Base-by-base conservation (phyloP, 35 echinoderm and acorn worm genomes). In the Lytechinus variegatus region DNA sequence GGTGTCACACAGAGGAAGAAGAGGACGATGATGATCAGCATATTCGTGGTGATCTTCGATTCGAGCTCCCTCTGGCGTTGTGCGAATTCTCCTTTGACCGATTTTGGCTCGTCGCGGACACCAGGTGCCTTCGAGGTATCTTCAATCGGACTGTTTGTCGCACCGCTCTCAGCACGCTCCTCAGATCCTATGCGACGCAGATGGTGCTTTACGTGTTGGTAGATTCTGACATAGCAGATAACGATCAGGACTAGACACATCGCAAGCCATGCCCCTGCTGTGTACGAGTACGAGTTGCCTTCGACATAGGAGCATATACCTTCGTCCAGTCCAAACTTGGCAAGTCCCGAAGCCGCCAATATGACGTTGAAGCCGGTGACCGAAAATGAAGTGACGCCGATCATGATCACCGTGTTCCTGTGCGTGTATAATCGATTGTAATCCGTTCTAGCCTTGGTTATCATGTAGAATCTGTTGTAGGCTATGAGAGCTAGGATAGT, bases 391-490 rank as follows among this genome's bases (percentile, higher is more conserved):
- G 16, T 9, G 10, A 54, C 2, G 29, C 6, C 54, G 4, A 95
- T 14, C 94, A 95, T 95, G 1, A 87, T 27, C 28, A 9, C 19
- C 33, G 87, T 79, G 1, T 95, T 86, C 28, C 94, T 51, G n/a
- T 6, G 86, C 16, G 61, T 79, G 94, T 95, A 95, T 3, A 95
- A 52, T 54, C 57, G 8, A n/a, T 6, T 52, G 28, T 95, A 95
- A 9, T 95, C 86, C 10, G 9, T 86, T 55, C 5, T n/a, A 9
- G 13, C 9, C n/a, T 87, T 95, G 27, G 94, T 95, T 54, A 95
- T 86, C 28, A 95, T 51, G 61, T 86, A 95, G 61, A 53, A 95
- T 27, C 94, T 61, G n/a, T 95, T 86, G 94, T 27, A 72, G 27
- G 94, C 94, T 28, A 95, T 95, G 9, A 95, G 61, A 16, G 27